phyloP scores from a whole-genome alignment of 2,888 invertebrate genomes.

The Nymphalis urticae region DNA sequence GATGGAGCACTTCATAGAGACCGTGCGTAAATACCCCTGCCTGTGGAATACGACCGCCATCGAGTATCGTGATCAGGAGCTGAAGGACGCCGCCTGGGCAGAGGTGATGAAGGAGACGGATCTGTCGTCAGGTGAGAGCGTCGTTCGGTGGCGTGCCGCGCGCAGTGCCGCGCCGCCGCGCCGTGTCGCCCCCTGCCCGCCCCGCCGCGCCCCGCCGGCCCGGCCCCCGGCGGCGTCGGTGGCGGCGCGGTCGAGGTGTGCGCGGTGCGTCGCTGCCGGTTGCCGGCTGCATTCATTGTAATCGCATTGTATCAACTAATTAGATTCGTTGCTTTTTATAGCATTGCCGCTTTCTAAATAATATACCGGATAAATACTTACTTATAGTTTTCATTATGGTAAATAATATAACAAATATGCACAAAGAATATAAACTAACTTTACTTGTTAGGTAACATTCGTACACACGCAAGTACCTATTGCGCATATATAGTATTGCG shows the following conservation, averaged over 20 bases:
- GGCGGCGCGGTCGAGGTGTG: background rate
- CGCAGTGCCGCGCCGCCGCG: slow-evolving; percentile 72
- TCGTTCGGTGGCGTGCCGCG: slow-evolving; percentile 48
- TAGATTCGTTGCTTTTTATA: slow-evolving; percentile 5
- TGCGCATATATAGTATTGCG: too few relatives aligned
- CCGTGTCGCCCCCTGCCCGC: slow-evolving; percentile 42
- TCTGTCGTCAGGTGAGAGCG: slow-evolving; percentile 74
- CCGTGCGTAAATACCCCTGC: slow-evolving; percentile 74
- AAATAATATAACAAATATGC: background rate
- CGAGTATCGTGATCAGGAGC: slow-evolving; percentile 78
- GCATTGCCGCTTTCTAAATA: slow-evolving; percentile 6
- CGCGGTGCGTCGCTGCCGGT: slow-evolving; percentile 9
- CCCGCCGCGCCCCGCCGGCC: background rate
- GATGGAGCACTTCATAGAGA: slow-evolving; percentile 75
- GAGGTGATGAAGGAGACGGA: slow-evolving; percentile 76
- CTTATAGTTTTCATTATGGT: slow-evolving; percentile 1
- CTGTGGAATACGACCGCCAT: slow-evolving; percentile 76
- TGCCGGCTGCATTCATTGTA: slow-evolving; percentile 11
- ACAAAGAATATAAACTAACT: too few relatives aligned
- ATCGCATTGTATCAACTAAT: slow-evolving; percentile 13
- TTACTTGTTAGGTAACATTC: too few relatives aligned
- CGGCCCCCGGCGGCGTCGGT: background rate
- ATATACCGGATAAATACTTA: background rate
- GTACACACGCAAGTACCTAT: too few relatives aligned
- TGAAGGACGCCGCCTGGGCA: slow-evolving; percentile 76